A percentile compares a stretch with the other conserved stretches of the same genome.
These are phyloP conservation scores for Vultur gryphus DNA, from an alignment of 2,797 vertebrate species.

Conservation along the genomic window DNA sequence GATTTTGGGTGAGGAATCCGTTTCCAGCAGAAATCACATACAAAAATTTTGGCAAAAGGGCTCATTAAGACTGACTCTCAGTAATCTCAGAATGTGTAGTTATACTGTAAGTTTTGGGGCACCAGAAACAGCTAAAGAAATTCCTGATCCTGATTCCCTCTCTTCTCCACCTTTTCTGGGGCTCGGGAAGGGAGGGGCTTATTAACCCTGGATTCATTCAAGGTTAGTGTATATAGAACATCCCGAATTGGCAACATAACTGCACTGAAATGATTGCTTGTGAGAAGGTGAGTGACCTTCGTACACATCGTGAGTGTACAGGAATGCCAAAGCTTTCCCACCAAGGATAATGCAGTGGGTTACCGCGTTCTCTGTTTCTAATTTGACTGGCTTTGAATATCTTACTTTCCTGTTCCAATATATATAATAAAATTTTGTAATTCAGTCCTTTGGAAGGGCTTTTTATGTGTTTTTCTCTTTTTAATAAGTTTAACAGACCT, in stretches of 20 bases:
- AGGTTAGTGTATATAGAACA: background rate
- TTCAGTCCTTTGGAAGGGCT: background rate
- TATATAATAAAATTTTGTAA: background rate
- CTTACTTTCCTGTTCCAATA: background rate
- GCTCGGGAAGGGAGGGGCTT: too few species aligned
- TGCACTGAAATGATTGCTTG: background rate
- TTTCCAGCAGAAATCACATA: background rate
- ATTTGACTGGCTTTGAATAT: background rate
- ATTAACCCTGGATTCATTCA: background rate
- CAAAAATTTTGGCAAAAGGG: background rate
- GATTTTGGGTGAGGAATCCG: background rate
- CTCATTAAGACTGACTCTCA: background rate
- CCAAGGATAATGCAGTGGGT: background rate
- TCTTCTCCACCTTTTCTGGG: background rate
- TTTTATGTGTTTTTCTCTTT: background rate
- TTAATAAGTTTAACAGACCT: background rate
- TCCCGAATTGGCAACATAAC: background rate
- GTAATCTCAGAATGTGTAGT: background rate
- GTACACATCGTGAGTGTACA: fast-evolving
- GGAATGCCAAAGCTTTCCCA: background rate
- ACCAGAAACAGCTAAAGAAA: background rate
- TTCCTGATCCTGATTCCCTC: background rate
- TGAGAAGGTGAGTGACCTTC: background rate
- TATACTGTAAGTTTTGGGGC: background rate
- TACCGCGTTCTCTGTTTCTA: background rate